A percentile compares a stretch with the other conserved stretches of the same genome.
phyloP scores from a whole-genome alignment of 2,113 vertebrate species.

The Pseudolaguvia tuberculata region DNA sequence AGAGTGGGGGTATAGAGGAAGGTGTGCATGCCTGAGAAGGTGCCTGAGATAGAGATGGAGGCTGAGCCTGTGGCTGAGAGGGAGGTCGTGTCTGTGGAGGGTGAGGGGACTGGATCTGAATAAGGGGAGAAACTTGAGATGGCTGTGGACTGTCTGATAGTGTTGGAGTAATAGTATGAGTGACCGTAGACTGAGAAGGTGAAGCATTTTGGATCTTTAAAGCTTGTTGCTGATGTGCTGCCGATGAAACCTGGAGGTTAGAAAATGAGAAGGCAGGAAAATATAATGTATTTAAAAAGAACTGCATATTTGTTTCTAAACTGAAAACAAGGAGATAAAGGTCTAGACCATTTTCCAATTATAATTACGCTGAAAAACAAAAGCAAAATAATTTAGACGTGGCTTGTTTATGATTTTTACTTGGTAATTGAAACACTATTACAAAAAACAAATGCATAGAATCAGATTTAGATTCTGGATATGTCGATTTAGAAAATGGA shows the following conservation, averaged over 20 bases:
- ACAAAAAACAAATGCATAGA: no score
- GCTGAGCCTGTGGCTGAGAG: slow-evolving; percentile 74
- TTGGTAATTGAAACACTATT: background rate
- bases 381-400: background rate
- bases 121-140: slow-evolving; percentile 74
- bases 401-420: background rate
- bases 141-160: slow-evolving; percentile 69
- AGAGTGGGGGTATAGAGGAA: slow-evolving; percentile 71
- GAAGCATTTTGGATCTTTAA: slow-evolving; percentile 74
- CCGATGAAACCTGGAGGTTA: slow-evolving; percentile 73
- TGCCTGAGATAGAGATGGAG: slow-evolving; percentile 63
- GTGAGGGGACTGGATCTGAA: slow-evolving; percentile 75
- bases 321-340: no score
- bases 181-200: slow-evolving; percentile 58
- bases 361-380: no score
- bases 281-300: background rate
- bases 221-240: slow-evolving; percentile 73
- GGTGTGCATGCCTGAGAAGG: slow-evolving; percentile 80
- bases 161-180: slow-evolving; percentile 51
- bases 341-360: no score
- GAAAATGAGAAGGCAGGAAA: slow-evolving; percentile 28
- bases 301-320: no score
- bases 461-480: no score
- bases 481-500: no score
- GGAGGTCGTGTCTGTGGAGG: slow-evolving; percentile 72